A percentile compares a stretch with the other conserved stretches of the same genome.
phyloP scores from a whole-genome alignment of 2,113 vertebrate species.

The Oryzias woworae region DNA sequence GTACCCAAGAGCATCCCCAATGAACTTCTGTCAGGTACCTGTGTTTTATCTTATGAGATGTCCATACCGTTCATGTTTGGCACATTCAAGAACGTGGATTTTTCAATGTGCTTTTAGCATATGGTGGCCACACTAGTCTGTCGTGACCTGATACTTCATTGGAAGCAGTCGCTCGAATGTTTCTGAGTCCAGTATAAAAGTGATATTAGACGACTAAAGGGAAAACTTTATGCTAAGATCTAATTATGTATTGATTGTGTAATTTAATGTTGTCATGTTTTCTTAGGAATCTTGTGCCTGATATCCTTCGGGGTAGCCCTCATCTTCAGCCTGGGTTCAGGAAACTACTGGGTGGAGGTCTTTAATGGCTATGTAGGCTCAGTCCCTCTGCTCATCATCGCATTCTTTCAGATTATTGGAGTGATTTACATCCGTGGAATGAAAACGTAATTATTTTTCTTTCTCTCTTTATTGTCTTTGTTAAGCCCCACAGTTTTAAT shows the following conservation, averaged over 20 bases:
- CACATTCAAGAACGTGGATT: too few relatives aligned
- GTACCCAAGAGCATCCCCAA: conserved; percentile 75
- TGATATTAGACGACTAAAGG: too few relatives aligned
- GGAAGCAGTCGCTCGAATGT: too few relatives aligned
- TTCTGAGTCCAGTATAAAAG: too few relatives aligned
- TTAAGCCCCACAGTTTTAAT: neutral
- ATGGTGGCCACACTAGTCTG: too few relatives aligned
- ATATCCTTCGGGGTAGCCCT: conserved; percentile 74
- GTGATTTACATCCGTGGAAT: conserved; percentile 83
- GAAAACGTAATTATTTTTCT: conserved; percentile 70
- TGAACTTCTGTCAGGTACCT: conserved; percentile 82
- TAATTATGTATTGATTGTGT: neutral
- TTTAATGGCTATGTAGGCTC: conserved; percentile 85
- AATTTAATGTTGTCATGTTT: conserved; percentile 1
- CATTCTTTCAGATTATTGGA: conserved; percentile 82
- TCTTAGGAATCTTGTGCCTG: conserved; percentile 77
- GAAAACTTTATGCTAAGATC: neutral
- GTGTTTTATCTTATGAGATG: neutral
- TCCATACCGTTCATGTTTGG: too few relatives aligned
- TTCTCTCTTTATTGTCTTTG: neutral
- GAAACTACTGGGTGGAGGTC: conserved; percentile 92
- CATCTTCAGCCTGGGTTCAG: conserved; percentile 84
- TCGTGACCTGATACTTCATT: too few relatives aligned
- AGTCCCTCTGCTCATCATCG: conserved; percentile 83
- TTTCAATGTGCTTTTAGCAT: too few relatives aligned